phyloP scores from a whole-genome alignment of 2,888 invertebrate species.

The Listrodromus nycthemerus region DNA sequence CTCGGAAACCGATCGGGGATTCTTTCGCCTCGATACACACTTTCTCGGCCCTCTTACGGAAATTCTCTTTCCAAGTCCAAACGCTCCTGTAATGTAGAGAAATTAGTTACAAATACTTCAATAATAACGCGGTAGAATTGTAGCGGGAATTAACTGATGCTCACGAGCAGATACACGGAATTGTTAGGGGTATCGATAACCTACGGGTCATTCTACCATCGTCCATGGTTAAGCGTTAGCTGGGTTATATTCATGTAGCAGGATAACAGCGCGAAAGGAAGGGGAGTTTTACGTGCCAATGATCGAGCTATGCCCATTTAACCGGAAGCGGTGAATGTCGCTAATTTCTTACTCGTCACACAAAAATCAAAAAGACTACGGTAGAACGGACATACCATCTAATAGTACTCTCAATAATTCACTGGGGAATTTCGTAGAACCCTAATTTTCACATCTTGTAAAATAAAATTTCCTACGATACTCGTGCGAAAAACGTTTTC shows the following conservation, averaged over 20 bases:
- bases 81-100: background rate
- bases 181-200: background rate
- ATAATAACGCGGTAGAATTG: background rate
- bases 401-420: too few relatives aligned
- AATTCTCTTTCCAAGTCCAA: background rate
- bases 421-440: too few relatives aligned
- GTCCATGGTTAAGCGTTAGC: background rate
- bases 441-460: too few relatives aligned
- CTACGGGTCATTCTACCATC: background rate
- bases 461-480: too few relatives aligned
- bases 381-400: too few relatives aligned
- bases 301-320: constrained; percentile 42
- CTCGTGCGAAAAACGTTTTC: too few relatives aligned
- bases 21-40: constrained; percentile 15
- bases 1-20: constrained; percentile 29
- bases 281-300: constrained; percentile 39
- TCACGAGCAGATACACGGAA: background rate
- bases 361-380: too few relatives aligned
- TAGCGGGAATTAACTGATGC: background rate
- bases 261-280: constrained; percentile 6
- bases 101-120: background rate
- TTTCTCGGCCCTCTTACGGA: background rate
- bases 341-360: too few relatives aligned
- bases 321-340: constrained; percentile 27
- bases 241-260: constrained; percentile 21